Conservation (phyloP, 2,797 vertebrate genomes). For the Eulemur albifrons region DNA sequence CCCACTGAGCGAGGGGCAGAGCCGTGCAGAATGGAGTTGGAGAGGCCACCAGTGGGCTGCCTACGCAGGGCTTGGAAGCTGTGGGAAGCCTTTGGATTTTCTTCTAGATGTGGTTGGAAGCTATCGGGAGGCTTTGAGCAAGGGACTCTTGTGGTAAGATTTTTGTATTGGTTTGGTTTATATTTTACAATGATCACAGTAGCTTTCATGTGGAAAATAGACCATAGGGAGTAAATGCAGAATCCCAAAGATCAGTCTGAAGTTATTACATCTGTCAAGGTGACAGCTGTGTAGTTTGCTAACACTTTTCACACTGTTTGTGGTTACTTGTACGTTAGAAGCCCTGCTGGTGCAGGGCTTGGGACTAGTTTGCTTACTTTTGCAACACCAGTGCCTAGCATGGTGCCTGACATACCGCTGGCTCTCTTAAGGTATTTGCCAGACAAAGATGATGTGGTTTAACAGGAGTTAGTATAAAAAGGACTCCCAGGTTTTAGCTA, state of each 20-base stretch:
- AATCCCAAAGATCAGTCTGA: neutral
- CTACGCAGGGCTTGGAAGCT: neutral
- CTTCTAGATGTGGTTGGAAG: neutral
- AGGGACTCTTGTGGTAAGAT: neutral
- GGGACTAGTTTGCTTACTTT: neutral
- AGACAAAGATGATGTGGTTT: neutral
- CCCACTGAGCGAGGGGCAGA: neutral
- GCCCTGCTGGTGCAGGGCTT: neutral
- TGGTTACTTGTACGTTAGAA: neutral
- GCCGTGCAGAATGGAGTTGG: neutral
- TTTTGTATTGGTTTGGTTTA: neutral
- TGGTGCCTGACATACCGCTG: neutral
- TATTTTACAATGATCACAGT: neutral
- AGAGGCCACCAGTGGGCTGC: neutral
- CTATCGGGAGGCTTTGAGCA: neutral
- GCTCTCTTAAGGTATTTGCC: neutral
- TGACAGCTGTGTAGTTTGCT: neutral
- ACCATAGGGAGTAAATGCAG: neutral
- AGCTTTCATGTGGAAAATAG: neutral
- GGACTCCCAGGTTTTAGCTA: neutral
- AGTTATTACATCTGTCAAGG: neutral
- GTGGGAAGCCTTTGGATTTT: neutral
- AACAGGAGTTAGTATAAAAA: constrained; percentile 13
- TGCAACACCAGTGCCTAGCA: neutral
- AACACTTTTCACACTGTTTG: neutral